Evolutionary conservation across 2,888 invertebrate genomes (phyloP).

Genomic region (Phasia obesa): DNA sequence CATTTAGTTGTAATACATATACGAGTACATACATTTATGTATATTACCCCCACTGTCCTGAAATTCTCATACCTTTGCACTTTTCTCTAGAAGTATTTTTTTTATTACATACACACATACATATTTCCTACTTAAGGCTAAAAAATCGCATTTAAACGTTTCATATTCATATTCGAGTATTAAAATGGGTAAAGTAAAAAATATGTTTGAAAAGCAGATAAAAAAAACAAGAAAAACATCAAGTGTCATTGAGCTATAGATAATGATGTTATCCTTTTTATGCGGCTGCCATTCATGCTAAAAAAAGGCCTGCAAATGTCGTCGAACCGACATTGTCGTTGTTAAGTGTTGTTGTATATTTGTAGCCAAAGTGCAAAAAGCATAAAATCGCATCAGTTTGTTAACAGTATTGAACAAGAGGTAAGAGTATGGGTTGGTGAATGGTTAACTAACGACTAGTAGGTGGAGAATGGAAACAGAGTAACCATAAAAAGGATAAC

Average conservation of each 20-base stretch:
- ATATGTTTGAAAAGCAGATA: conserved; percentile 27
- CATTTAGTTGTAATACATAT: not conserved
- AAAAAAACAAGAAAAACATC: conserved; percentile 64
- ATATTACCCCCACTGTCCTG: not conserved
- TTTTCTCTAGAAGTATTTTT: conserved; percentile 1
- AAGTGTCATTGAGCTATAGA: conserved; percentile 74
- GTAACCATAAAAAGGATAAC: conserved; percentile 76
- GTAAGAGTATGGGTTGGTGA: conserved; percentile 9
- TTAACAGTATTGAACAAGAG: conserved; percentile 45
- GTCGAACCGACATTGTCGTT: conserved; percentile 72
- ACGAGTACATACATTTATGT: no score
- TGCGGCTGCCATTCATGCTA: conserved; percentile 60
- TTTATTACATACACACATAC: conserved; percentile 37
- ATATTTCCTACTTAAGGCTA: conserved; percentile 65
- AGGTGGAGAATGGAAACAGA: conserved; percentile 26
- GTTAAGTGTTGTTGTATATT: conserved; percentile 63
- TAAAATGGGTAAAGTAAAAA: conserved; percentile 23
- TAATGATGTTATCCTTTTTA: conserved; percentile 74
- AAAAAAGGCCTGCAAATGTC: conserved; percentile 72
- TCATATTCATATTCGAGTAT: conserved; percentile 68
- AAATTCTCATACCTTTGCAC: conserved; percentile 42
- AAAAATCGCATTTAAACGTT: conserved; percentile 72
- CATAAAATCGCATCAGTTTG: conserved; percentile 68
- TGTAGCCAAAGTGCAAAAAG: conserved; percentile 70
- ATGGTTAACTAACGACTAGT: conserved; percentile 11